phyloP scores from a whole-genome alignment of 2,888 invertebrate genomes.

The Nezara viridula region DNA sequence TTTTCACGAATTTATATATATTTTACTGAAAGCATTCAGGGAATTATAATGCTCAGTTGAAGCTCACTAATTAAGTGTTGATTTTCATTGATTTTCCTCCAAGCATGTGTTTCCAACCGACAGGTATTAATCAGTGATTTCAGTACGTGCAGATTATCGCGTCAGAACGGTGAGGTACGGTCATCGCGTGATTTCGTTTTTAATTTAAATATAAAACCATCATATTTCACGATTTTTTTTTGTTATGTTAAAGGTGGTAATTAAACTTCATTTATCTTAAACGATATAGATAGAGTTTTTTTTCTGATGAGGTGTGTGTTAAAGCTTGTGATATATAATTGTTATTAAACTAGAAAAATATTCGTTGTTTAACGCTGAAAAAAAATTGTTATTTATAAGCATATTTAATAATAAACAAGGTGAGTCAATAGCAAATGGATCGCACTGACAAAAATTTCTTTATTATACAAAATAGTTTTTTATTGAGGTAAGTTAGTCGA shows the following conservation, averaged over 20 bases:
- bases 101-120: neutral
- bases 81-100: neutral
- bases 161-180: neutral
- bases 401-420: too few species aligned
- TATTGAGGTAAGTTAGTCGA: too few species aligned
- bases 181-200: neutral
- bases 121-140: neutral
- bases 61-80: neutral
- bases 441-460: too few species aligned
- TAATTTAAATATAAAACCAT: slow-evolving; percentile 16
- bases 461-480: too few species aligned
- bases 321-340: neutral
- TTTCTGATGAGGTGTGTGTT: neutral
- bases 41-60: neutral
- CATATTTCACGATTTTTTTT: neutral
- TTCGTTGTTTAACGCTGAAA: neutral
- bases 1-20: too few species aligned
- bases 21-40: too few species aligned
- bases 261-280: neutral
- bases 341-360: neutral
- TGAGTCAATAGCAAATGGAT: too few species aligned
- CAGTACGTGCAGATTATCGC: slow-evolving; percentile 19
- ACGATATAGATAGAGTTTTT: neutral
- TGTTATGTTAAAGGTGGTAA: neutral
- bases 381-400: too few species aligned